Evolutionary conservation across 2,888 invertebrate genomes (phyloP).

Genomic region (Dilophus febrilis): DNA sequence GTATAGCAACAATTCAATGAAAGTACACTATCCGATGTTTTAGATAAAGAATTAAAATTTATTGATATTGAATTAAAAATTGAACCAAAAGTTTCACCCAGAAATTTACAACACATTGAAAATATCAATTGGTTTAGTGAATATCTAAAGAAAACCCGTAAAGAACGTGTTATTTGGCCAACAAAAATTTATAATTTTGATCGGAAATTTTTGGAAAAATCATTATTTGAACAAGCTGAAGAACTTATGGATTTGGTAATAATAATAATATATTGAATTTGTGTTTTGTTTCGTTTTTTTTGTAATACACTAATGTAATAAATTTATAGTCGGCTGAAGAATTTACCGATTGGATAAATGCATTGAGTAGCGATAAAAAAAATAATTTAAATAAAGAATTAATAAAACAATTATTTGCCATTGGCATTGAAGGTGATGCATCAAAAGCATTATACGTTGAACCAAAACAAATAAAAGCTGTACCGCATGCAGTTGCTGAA

Average conservation of each 20-base stretch:
- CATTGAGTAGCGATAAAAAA: constrained; percentile 19
- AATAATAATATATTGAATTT: too few species aligned
- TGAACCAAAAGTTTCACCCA: constrained; percentile 18
- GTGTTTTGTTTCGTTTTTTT: not conserved
- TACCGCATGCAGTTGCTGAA: constrained; percentile 25
- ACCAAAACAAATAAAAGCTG: constrained; percentile 24
- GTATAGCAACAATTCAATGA: too few species aligned
- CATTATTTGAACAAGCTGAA: constrained; percentile 27
- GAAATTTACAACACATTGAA: constrained; percentile 13
- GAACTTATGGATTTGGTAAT: constrained; percentile 27
- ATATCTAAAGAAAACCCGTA: constrained; percentile 18
- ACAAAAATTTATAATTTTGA: constrained; percentile 23
- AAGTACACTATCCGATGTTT: too few species aligned
- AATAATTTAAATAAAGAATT: constrained; percentile 22
- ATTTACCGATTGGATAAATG: constrained; percentile 26
- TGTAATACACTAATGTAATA: not conserved
- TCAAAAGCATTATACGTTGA: constrained; percentile 24
- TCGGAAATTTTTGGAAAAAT: constrained; percentile 16
- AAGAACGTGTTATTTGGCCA: constrained; percentile 25
- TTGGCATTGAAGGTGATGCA: constrained; percentile 15
- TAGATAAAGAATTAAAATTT: too few species aligned
- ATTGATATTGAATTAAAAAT: constrained; percentile 7
- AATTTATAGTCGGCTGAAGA: constrained; percentile 15
- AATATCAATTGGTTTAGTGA: constrained; percentile 22
- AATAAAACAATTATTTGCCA: constrained; percentile 25